Conservation (phyloP, 1,140 invertebrate species). For the Zaprionus davidi region DNA sequence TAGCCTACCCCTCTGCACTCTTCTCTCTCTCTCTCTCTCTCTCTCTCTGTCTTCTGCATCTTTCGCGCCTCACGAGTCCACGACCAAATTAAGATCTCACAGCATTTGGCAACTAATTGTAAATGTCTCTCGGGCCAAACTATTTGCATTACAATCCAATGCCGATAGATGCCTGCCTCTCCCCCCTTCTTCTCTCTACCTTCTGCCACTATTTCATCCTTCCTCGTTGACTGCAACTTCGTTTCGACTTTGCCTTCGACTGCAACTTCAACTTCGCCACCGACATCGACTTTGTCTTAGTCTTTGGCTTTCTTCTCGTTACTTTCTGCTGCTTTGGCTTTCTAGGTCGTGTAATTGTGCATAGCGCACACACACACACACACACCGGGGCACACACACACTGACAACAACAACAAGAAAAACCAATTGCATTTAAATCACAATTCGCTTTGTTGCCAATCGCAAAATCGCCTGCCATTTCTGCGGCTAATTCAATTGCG, state of each 20-base stretch:
- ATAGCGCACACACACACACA: slow-evolving; percentile 51
- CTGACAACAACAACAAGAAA: slow-evolving; percentile 31
- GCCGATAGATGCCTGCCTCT: slow-evolving; percentile 6
- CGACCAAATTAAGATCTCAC: slow-evolving; percentile 82
- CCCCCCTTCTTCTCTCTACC: background rate
- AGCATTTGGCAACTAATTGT: slow-evolving; percentile 78
- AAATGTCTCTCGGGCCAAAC: slow-evolving; percentile 67
- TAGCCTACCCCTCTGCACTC: background rate
- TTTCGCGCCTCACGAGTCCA: slow-evolving; percentile 47
- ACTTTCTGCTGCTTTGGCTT: slow-evolving; percentile 80
- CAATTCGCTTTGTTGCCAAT: slow-evolving; percentile 64
- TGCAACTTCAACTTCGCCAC: slow-evolving; percentile 25
- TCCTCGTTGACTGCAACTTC: slow-evolving; percentile 22
- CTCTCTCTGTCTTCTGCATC: background rate
- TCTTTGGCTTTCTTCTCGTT: slow-evolving; percentile 70
- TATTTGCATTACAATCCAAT: slow-evolving; percentile 71
- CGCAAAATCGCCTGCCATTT: slow-evolving; percentile 36
- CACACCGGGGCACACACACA: slow-evolving; percentile 16
- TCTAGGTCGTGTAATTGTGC: slow-evolving; percentile 82
- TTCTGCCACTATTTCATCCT: slow-evolving; percentile 35
- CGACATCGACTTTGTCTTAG: slow-evolving; percentile 27
- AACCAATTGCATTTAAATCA: slow-evolving; percentile 82
- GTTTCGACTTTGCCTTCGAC: slow-evolving; percentile 37
- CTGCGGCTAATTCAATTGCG: slow-evolving; percentile 69
- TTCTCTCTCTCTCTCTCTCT: background rate